Conservation (phyloP, 2,888 invertebrate genomes). For the Aphodius sticticus region DNA sequence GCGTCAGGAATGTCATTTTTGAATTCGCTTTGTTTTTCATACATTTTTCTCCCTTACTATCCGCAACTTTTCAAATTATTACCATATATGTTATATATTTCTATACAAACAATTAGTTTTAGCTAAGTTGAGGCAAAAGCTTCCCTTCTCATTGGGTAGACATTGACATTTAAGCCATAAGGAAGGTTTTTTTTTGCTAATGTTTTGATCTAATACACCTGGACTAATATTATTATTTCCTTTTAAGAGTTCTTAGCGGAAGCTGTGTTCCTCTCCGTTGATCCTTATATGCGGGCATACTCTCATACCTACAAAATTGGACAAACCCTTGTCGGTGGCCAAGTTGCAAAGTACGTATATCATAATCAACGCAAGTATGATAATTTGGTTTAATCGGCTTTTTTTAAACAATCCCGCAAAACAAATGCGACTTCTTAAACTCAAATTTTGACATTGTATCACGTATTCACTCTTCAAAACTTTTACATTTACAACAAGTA, state of each 20-base stretch:
- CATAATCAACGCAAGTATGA: too few species aligned
- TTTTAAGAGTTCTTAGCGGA: conserved; percentile 70
- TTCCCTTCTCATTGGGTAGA: too few species aligned
- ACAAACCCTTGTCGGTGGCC: conserved; percentile 72
- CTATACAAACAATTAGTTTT: too few species aligned
- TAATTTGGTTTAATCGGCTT: conserved; percentile 40
- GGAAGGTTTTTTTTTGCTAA: too few species aligned
- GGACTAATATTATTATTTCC: not conserved
- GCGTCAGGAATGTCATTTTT: too few species aligned
- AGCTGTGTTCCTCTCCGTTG: conserved; percentile 75
- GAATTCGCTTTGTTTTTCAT: too few species aligned
- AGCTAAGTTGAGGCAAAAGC: too few species aligned
- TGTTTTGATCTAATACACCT: not conserved
- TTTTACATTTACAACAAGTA: not conserved
- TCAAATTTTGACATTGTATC: not conserved
- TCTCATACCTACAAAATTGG: conserved; percentile 61
- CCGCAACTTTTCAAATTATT: too few species aligned
- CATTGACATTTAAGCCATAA: too few species aligned
- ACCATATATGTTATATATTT: too few species aligned
- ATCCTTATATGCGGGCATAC: conserved; percentile 75
- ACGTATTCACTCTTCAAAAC: not conserved
- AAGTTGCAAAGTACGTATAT: conserved; percentile 70
- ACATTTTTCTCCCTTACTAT: too few species aligned
- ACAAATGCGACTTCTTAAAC: not conserved
- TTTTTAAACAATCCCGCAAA: not conserved